These are phyloP conservation scores for Megaptera novaeangliae DNA, from an alignment of 2,113 vertebrate genomes.

Conservation along the genomic window DNA sequence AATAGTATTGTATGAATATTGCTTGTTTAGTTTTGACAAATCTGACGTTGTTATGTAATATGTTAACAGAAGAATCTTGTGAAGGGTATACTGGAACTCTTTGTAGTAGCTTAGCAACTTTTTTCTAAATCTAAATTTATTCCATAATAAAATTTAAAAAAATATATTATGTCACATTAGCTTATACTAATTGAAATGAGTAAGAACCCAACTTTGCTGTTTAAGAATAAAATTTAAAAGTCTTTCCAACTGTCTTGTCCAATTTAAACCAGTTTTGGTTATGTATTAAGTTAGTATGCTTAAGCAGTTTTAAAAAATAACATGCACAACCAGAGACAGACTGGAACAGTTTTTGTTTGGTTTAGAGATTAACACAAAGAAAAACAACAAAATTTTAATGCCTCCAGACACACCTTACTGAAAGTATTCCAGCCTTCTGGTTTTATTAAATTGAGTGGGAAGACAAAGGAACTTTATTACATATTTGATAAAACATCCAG, in stretches of 20 bases:
- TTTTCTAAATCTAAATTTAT: neutral
- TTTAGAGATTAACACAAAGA: constrained; percentile 43
- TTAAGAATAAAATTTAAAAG: neutral
- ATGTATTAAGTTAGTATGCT: constrained; percentile 20
- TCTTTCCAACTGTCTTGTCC: neutral
- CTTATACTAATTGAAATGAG: neutral
- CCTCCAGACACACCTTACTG: constrained; percentile 7
- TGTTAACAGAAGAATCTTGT: neutral
- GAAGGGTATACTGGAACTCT: neutral
- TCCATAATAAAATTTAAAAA: neutral
- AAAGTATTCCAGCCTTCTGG: neutral
- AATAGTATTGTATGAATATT: neutral
- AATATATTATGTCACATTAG: neutral
- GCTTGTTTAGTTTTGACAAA: neutral
- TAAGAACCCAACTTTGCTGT: neutral
- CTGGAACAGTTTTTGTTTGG: neutral
- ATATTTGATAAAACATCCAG: neutral
- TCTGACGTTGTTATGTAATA: neutral
- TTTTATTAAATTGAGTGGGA: neutral
- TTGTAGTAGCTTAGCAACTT: neutral
- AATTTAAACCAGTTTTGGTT: constrained; percentile 24
- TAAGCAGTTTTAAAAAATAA: neutral
- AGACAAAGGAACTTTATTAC: neutral
- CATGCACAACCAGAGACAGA: neutral
- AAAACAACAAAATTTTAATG: neutral